Base-by-base conservation (phyloP, 2,888 invertebrate species). In the Julus scandinavius region DNA sequence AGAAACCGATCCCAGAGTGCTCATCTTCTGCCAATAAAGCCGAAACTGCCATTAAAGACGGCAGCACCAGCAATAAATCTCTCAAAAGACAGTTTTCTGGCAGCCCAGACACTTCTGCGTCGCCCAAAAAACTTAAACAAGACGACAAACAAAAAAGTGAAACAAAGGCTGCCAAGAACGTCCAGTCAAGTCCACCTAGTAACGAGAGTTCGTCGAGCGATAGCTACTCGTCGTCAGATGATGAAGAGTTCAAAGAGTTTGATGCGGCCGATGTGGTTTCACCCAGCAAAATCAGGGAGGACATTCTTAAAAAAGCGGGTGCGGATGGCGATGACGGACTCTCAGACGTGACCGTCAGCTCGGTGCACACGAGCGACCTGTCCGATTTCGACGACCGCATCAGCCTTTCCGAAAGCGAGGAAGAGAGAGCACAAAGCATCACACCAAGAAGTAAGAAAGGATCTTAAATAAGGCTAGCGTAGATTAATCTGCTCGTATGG, bases 281-380 rank as follows among this genome's bases (percentile, higher is more conserved):
- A 15, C 49, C 49, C 2, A 9, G 41, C n/a, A 20, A 72, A 11
- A 72, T 72, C 20, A 20, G 72, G 29, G 72, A 72, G 72, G 72
- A 72, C 20, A 72, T 72, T 29, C 20, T 72, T 1, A 72, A 72
- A 29, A 72, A 72, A n/a, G 72, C 72, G 29, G 72, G 72, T 72
- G 87, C 49, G 3, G 54, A 9, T 20, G 87, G 90, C 40, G 90
- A 88, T 11, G 87, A 87, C 20, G 89, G 54, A 4, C 40, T 91
- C 88, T 92, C 92, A 9, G 92, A 92, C 87, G 90, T 92, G 15
- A 91, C 92, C 4, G 90, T 93, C 54, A 92, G 92, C 89, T 93
- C 93, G 13, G 92, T 93, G 5, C 93, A 93, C 90, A 93, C 93
- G 13, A 92, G 92, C 90, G 93, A 93, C 90, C 90, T 93, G 87